Evolutionary conservation across 2,113 vertebrate species (phyloP).

Genomic region (Orthonyx spaldingii): DNA sequence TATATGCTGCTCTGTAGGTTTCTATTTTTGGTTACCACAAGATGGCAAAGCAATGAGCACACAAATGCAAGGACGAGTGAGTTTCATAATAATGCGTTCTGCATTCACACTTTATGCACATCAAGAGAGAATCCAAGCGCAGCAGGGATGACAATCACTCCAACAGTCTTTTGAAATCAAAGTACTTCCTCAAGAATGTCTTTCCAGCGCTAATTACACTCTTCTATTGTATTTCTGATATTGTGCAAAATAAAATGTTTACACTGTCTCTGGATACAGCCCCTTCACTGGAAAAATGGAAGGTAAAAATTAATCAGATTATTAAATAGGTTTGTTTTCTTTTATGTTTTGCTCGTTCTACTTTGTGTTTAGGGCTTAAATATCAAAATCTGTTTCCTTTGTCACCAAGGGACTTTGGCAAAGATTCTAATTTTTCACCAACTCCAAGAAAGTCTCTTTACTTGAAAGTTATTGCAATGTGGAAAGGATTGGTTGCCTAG

Average conservation of each 20-base stretch:
- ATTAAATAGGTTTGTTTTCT: background rate
- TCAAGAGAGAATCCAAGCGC: slow-evolving; percentile 45
- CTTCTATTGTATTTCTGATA: slow-evolving; percentile 9
- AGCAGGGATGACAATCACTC: slow-evolving; percentile 56
- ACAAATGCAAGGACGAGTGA: slow-evolving; percentile 26
- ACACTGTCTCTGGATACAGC: background rate
- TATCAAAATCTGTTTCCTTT: background rate
- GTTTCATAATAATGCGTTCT: slow-evolving; percentile 41
- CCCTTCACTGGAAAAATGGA: background rate
- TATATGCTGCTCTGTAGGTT: slow-evolving; percentile 9
- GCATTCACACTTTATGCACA: slow-evolving; percentile 46
- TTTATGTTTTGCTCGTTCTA: background rate
- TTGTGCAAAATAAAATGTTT: slow-evolving; percentile 48
- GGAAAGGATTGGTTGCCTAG: slow-evolving; percentile 6
- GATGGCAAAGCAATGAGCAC: slow-evolving; percentile 59
- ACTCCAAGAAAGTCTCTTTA: background rate
- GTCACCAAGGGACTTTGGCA: background rate
- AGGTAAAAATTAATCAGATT: background rate
- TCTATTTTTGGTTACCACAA: slow-evolving; percentile 61
- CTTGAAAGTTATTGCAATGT: background rate
- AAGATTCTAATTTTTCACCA: slow-evolving; percentile 12
- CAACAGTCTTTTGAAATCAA: slow-evolving; percentile 46
- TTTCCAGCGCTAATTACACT: slow-evolving; percentile 25
- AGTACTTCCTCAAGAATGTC: slow-evolving; percentile 40
- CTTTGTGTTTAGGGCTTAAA: background rate